phyloP scores from a whole-genome alignment of 2,797 vertebrate genomes.

The Cygnus olor region DNA sequence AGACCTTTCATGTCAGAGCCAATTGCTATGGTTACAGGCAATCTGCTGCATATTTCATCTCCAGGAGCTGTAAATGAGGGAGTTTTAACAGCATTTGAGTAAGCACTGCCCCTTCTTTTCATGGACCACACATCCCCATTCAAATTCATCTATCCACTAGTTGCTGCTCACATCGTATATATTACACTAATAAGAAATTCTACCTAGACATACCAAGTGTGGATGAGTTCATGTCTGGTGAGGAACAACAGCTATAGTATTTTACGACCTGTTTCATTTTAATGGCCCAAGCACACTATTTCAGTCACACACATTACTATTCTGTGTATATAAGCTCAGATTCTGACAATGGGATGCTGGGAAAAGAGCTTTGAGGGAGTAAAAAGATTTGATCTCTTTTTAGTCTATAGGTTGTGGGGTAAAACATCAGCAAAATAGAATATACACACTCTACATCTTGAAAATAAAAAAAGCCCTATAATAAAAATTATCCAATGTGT shows the following conservation, averaged over 20 bases:
- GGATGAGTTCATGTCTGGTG: not conserved
- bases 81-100: conserved; percentile 65
- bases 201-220: not conserved
- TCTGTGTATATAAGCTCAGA: not conserved
- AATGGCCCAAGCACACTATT: not conserved
- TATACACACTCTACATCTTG: not conserved
- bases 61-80: conserved; percentile 72
- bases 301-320: not conserved
- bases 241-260: conserved; percentile 17
- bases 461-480: not conserved
- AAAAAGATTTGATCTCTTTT: not conserved
- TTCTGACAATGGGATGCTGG: not conserved
- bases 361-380: not conserved
- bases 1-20: conserved; percentile 67
- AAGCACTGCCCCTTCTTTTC: conserved; percentile 53
- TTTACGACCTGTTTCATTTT: not conserved
- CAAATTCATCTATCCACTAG: conserved; percentile 56
- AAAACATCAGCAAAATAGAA: not conserved
- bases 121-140: not conserved
- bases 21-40: conserved; percentile 75
- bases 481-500: not conserved
- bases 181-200: conserved; percentile 45
- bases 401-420: not conserved
- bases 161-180: conserved; percentile 44
- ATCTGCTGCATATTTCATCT: conserved; percentile 72